Evolutionary conservation across 2,888 invertebrate species (phyloP).

Genomic region (Oscheius myriophilus): DNA sequence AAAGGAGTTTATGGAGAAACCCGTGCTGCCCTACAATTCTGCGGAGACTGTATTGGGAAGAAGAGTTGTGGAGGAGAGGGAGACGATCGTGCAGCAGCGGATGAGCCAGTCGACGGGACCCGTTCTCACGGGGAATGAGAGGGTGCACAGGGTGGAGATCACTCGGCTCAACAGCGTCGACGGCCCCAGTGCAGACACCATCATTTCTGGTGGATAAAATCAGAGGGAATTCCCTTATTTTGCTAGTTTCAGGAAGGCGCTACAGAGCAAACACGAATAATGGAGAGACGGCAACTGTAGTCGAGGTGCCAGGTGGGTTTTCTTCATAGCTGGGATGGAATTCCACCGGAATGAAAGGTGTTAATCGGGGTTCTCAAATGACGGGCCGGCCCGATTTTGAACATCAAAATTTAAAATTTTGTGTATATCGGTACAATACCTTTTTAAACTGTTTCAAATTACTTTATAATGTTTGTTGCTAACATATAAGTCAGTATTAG

Average conservation of each 20-base stretch:
- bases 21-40: constrained; percentile 23
- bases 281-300: not conserved
- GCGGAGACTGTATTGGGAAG: constrained; percentile 42
- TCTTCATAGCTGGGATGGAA: too few species aligned
- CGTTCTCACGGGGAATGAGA: constrained; percentile 4
- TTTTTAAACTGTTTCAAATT: too few species aligned
- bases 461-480: too few species aligned
- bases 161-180: constrained; percentile 36
- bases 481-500: too few species aligned
- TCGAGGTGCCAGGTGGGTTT: not conserved
- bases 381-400: too few species aligned
- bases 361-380: too few species aligned
- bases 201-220: constrained; percentile 38
- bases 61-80: constrained; percentile 46
- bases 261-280: constrained; percentile 23
- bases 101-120: constrained; percentile 16
- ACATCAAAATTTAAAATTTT: too few species aligned
- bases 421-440: too few species aligned
- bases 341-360: too few species aligned
- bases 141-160: constrained; percentile 42
- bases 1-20: constrained; percentile 30
- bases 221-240: not conserved
- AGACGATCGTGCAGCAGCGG: constrained; percentile 43
- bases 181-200: constrained; percentile 41
- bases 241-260: constrained; percentile 19